Conservation (phyloP, 2,888 invertebrate genomes). For the Cryptocephalus moraei region DNA sequence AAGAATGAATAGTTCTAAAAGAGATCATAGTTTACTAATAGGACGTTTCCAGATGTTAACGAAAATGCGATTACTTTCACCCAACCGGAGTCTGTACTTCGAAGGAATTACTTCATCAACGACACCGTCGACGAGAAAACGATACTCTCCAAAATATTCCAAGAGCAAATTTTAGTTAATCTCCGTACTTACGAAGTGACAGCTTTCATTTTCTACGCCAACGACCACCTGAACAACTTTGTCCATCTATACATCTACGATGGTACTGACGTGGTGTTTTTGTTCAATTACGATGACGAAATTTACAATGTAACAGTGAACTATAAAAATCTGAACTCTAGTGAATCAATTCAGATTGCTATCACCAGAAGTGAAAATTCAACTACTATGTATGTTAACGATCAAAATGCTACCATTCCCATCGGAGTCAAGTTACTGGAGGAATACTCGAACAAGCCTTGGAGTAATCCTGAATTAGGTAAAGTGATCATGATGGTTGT, state of each 20-base stretch:
- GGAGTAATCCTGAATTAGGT: constrained; percentile 75
- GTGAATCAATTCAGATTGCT: constrained; percentile 82
- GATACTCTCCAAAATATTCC: constrained; percentile 61
- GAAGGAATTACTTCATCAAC: constrained; percentile 60
- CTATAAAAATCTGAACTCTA: constrained; percentile 63
- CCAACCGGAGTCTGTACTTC: constrained; percentile 66
- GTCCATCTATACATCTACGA: constrained; percentile 77
- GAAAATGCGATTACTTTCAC: constrained; percentile 81
- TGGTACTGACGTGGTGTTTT: constrained; percentile 68
- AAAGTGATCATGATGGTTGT: constrained; percentile 16
- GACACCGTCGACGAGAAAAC: constrained; percentile 45
- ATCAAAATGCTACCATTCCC: constrained; percentile 58
- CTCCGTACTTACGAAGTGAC: constrained; percentile 76
- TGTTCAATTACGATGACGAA: constrained; percentile 74
- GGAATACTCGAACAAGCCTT: constrained; percentile 76
- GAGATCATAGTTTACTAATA: neutral
- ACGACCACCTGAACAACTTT: constrained; percentile 89
- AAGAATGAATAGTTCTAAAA: constrained; percentile 24
- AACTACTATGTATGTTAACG: constrained; percentile 75
- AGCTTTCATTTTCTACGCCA: constrained; percentile 78
- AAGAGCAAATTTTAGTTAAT: constrained; percentile 76
- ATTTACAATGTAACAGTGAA: constrained; percentile 71
- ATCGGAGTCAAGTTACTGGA: constrained; percentile 60
- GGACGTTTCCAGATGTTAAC: constrained; percentile 63
- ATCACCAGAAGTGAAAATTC: constrained; percentile 61